Evolutionary conservation across 2,797 vertebrate genomes (phyloP), one percentile per base, ranked within the genome.

Genomic region (Syndactyla subalaris): DNA sequence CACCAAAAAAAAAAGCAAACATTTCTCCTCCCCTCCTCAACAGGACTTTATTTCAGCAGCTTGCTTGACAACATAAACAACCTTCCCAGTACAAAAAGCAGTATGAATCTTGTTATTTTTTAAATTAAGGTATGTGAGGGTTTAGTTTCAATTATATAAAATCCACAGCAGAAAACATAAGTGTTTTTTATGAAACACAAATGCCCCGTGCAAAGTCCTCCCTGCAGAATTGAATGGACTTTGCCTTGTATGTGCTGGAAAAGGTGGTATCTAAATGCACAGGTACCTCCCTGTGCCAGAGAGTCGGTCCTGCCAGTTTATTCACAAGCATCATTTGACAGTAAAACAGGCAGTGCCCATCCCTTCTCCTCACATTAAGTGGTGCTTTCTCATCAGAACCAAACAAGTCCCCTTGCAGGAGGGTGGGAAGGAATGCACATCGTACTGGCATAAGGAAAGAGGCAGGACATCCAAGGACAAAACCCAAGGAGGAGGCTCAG

Each of bases 191-290:
- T 10, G 16, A 59, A 89, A 27, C 4, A 36, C 0, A 3, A 48
- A 10, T 5, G 7, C 4, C 49, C 26, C 0, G 0, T 21, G 32
- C n/a, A 41, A 32, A 58, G 22, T 12, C 67, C 39, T 65, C 6
- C 5, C 39, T 24, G 11, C 11, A 48, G 7, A 12, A 7, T 2
- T 32, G 23, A 41, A 46, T 0, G 2, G 57, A n/a, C 17, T 15
- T 63, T 51, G 26, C 6, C 15, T 32, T 8, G 10, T 7, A 10
- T 0, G 7, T 30, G 34, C 51, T 63, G 38, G 48, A 10, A 74
- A 55, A 82, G 5, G 18, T 10, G 16, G 6, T 10, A 8, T 11
- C 22, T 81, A 20, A 78, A 36, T 7, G 38, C 34, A 51, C 11
- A 13, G 32, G 17, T 26, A 63, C 15, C 29, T 39, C 58, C 10